Evolutionary conservation across 2,888 invertebrate genomes (phyloP), one percentile per base, ranked within the genome.

Genomic region (Eretmocerus hayati): DNA sequence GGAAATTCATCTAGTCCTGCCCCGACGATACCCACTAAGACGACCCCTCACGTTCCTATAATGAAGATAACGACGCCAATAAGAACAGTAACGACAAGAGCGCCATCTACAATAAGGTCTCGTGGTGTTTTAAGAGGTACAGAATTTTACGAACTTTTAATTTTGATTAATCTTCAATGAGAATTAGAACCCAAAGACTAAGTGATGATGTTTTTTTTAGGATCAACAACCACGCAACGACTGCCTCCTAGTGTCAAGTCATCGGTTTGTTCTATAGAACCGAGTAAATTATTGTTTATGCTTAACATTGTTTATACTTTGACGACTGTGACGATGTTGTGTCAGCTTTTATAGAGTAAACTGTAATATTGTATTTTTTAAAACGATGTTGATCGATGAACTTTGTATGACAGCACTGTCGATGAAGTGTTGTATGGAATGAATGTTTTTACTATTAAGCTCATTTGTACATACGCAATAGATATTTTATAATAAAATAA

Each of bases 1-100:
- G 70, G 67, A n/a, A 69, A 69, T 54, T 70, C 68, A 8, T 67
- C 70, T 36, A 71, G 70, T 59, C 69, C 70, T n/a, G 70, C 70
- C 1, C 70, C 70, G 23, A 68, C 67, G 41, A 44, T 49, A 44
- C 66, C 67, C 33, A 59, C 66, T 31, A 64, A 60, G 51, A 63
- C 67, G 19, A 58, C 55, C 33, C 59, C 62, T 9, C 63, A 59
- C 26, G 62, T 66, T 62, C 69, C 68, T 32, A 62, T 63, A 56
- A 63, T 66, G 62, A 59, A 61, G 6, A 62, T 67, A 23, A 42
- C 54, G 4, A 50, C 49, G 2, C 49, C 52, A 4, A 30, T 50
- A 3, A 47, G n/a, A 6, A 20, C 47, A 15, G 42, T 41, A n/a
- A 42, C 54, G 1, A n/a, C 42, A 5, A 41, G 31, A 35, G 13